Evolutionary conservation across 2,888 invertebrate genomes (phyloP).

Genomic region (Tachina fera): DNA sequence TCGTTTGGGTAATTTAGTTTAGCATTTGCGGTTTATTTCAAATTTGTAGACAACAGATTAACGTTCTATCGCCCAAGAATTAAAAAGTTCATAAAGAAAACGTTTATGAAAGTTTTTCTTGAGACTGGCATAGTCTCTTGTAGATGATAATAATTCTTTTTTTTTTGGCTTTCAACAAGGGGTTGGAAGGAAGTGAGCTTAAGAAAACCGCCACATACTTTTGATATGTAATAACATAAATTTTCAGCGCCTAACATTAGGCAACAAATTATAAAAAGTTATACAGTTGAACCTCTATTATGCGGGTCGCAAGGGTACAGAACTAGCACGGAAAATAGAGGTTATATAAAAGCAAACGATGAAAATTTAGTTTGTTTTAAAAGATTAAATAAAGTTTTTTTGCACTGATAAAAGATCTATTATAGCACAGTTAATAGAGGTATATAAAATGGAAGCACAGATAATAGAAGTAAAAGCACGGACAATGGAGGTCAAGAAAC

Average conservation of each 20-base stretch:
- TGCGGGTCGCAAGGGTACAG: too few species aligned
- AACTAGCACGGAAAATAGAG: too few species aligned
- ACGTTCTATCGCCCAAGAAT: slow-evolving; percentile 25
- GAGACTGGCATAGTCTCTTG: neutral
- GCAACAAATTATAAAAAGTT: slow-evolving; percentile 16
- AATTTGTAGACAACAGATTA: slow-evolving; percentile 50
- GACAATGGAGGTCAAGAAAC: too few species aligned
- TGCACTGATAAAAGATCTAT: too few species aligned
- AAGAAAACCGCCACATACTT: neutral
- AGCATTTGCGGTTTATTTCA: slow-evolving; percentile 57
- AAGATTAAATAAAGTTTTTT: too few species aligned
- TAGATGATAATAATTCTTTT: neutral
- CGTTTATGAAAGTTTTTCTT: slow-evolving; percentile 43
- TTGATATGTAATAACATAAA: slow-evolving; percentile 14
- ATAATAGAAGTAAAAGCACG: too few species aligned
- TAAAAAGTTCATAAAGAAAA: slow-evolving; percentile 47
- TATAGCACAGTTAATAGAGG: too few species aligned
- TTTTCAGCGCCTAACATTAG: slow-evolving; percentile 36
- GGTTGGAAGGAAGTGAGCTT: neutral
- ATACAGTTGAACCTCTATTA: too few species aligned
- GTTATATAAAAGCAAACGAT: too few species aligned
- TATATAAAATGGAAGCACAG: too few species aligned
- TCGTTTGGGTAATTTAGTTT: slow-evolving; percentile 36
- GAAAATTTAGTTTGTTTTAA: too few species aligned
- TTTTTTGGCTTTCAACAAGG: neutral